phyloP scores from a whole-genome alignment of 2,797 vertebrate species.

The Ficedula albicollis region DNA sequence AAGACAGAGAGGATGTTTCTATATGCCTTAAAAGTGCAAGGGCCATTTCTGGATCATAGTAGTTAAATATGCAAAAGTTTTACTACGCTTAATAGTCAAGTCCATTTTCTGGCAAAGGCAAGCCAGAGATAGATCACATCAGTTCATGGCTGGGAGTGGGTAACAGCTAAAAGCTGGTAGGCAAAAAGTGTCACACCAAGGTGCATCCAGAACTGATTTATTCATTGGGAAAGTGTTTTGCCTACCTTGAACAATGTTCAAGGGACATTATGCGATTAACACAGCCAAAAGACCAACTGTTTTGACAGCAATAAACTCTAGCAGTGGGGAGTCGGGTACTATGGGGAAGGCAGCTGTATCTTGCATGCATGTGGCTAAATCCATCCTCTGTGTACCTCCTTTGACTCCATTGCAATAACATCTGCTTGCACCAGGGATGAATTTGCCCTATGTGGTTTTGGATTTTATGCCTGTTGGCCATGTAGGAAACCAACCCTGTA shows the following conservation, averaged over 20 bases:
- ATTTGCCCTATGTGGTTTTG: slow-evolving; percentile 8
- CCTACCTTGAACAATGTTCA: not conserved
- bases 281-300: slow-evolving; percentile 16
- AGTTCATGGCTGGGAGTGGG: slow-evolving; percentile 1
- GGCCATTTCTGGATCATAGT: slow-evolving; percentile 62
- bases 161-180: slow-evolving; percentile 47
- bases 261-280: not conserved
- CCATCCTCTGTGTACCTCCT: slow-evolving; percentile 18
- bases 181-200: slow-evolving; percentile 42
- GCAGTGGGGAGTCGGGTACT: slow-evolving; percentile 1
- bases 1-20: slow-evolving; percentile 66
- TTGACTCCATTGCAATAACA: not conserved
- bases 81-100: slow-evolving; percentile 34
- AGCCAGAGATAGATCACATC: slow-evolving; percentile 34
- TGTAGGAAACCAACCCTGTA: not conserved
- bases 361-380: not conserved
- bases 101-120: slow-evolving; percentile 62
- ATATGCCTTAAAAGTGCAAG: slow-evolving; percentile 71
- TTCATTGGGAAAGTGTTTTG: slow-evolving; percentile 38
- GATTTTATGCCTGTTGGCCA: not conserved
- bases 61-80: slow-evolving; percentile 56
- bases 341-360: not conserved
- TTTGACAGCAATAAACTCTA: not conserved
- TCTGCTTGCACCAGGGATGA: slow-evolving; percentile 21
- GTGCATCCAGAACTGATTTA: slow-evolving; percentile 50